Evolutionary conservation across 92 coral and sea anemone genomes (phyloP), one percentile per base, ranked within the genome.

Genomic region (Phenganax stokvisi): DNA sequence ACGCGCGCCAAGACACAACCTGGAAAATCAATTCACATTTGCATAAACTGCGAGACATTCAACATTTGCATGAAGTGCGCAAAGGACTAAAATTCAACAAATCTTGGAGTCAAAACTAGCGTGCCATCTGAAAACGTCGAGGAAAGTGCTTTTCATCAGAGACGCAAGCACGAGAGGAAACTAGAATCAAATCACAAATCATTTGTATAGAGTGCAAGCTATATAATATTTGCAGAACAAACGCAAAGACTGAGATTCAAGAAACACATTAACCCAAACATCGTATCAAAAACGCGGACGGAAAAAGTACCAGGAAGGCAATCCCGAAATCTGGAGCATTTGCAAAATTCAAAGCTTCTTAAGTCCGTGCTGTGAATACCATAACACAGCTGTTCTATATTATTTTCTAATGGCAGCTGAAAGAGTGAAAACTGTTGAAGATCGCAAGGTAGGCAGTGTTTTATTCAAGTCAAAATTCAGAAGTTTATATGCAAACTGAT

Each of bases 401-500:
- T 37, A 37, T 37, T 37, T 15, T 12, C 12, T 0, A 27, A 79
- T 79, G 83, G 74, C 72, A 51, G 69, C 69, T 0, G 83, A 79
- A 28, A 63, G 69, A 28, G 58, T 79, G 8, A 79, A 64, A 27
- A 65, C 83, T 11, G 61, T 54, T 15, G 83, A 79, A 15, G 83
- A 79, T 54, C 64, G 83, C 7, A 79, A 79, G 61, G 83, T 64
- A 79, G 56, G 73, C 12, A 9, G n/a, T 27, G 51, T 12, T 58
- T 7, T 27, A 55, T n/a, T 0, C 29, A 81, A 85, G 37, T 75
- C 29, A 65, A 10, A 57, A 74, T 74, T 86, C 90, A 87, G 81
- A 89, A 87, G 88, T 71, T 57, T 47, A 28, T 83, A 77, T 89
- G 86, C 91, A 54, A 89, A 89, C 77, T 76, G 74, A 75, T 66